phyloP scores from a whole-genome alignment of 2,113 vertebrate genomes.

The Stegostoma tigrinum region DNA sequence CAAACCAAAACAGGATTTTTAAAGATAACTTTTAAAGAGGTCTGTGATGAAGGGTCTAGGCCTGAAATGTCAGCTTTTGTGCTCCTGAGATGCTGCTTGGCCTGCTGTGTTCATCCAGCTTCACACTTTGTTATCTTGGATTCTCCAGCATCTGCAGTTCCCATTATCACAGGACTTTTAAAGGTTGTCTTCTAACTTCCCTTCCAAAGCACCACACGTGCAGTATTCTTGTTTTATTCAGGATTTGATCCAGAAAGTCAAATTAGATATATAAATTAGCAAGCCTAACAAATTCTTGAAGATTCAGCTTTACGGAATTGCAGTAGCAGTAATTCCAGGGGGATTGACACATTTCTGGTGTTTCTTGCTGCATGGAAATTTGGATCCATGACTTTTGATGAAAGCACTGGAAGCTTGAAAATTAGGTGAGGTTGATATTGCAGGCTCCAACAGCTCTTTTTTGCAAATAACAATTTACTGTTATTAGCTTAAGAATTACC shows the following conservation, averaged over 20 bases:
- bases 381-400: not conserved
- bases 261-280: not conserved
- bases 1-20: not conserved
- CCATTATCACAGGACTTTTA: too few relatives aligned
- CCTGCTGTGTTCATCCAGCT: too few relatives aligned
- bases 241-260: not conserved
- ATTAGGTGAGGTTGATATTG: conserved; percentile 33
- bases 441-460: conserved; percentile 41
- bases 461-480: conserved; percentile 40
- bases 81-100: too few relatives aligned
- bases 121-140: too few relatives aligned
- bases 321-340: not conserved
- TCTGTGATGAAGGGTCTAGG: too few relatives aligned
- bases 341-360: not conserved
- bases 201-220: not conserved
- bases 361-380: not conserved
- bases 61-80: too few relatives aligned
- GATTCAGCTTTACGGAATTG: not conserved
- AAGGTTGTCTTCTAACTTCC: not conserved
- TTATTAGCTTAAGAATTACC: conserved; percentile 42
- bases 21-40: too few relatives aligned
- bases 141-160: too few relatives aligned
- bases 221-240: not conserved
- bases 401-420: conserved; percentile 11
- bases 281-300: not conserved